phyloP scores from a whole-genome alignment of 2,113 vertebrate species.

The Dryoscopus gambensis region DNA sequence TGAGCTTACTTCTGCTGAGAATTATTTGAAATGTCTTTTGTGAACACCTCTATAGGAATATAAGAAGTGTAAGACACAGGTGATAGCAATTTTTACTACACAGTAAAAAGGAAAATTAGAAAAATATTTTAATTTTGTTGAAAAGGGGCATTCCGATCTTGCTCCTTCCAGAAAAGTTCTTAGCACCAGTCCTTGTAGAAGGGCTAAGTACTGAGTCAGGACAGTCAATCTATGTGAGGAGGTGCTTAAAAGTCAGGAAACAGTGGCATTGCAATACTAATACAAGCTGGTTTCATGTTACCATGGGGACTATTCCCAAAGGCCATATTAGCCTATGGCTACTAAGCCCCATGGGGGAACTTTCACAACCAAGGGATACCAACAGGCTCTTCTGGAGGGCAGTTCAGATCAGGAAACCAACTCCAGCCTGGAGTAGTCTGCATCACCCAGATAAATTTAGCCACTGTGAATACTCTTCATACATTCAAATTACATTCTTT shows the following conservation, averaged over 20 bases:
- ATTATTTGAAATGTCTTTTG: neutral
- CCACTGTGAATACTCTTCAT: neutral
- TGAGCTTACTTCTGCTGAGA: neutral
- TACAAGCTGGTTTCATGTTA: neutral
- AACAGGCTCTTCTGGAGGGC: neutral
- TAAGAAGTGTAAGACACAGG: neutral
- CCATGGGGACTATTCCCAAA: slow-evolving; percentile 17
- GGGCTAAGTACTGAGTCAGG: neutral
- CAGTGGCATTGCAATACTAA: neutral
- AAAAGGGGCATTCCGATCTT: neutral
- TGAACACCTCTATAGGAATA: neutral
- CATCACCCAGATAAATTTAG: neutral
- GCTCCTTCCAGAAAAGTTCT: neutral
- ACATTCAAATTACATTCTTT: neutral
- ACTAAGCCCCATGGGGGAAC: neutral
- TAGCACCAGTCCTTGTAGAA: neutral
- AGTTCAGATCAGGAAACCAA: neutral
- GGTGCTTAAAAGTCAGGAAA: neutral
- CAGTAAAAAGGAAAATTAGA: neutral
- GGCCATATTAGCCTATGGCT: neutral
- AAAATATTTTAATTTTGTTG: neutral
- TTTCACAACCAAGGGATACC: neutral
- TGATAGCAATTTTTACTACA: neutral
- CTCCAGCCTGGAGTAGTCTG: neutral
- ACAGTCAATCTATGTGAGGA: neutral